phyloP scores from a whole-genome alignment of 30 jellyfish, hydroid and myxozoan species.

The Hydractinia echinata region DNA sequence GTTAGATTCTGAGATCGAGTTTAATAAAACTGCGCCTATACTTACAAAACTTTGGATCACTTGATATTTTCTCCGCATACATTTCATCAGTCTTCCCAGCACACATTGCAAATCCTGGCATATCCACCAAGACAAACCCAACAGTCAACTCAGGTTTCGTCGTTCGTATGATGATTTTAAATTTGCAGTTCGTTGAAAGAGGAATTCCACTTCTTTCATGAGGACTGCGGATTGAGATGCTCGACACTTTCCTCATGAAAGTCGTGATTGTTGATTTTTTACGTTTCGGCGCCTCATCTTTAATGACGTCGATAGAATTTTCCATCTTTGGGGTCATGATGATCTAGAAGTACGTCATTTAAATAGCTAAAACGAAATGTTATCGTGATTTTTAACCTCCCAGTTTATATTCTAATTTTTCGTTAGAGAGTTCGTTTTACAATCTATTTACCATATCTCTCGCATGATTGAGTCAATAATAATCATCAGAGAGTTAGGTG shows the following conservation, averaged over 20 bases:
- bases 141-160: constrained; percentile 21
- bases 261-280: background rate
- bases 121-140: background rate
- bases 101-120: constrained; percentile 11
- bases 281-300: too few relatives aligned
- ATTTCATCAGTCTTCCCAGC: constrained; percentile 2
- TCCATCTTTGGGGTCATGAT: too few relatives aligned
- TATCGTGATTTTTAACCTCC: too few relatives aligned
- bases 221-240: background rate
- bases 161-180: background rate
- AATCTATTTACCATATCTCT: too few relatives aligned
- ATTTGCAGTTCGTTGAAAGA: constrained; percentile 10
- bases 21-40: background rate
- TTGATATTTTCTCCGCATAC: constrained; percentile 12
- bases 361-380: too few relatives aligned
- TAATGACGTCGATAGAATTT: too few relatives aligned
- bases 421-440: too few relatives aligned
- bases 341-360: too few relatives aligned
- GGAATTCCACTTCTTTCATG: background rate
- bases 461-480: too few relatives aligned
- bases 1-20: too few relatives aligned
- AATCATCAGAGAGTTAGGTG: too few relatives aligned
- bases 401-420: too few relatives aligned
- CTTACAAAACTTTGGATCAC: constrained; percentile 14
- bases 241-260: background rate